A percentile compares a stretch with the other conserved stretches of the same genome.
Evolutionary conservation across 2,888 invertebrate species (phyloP).

Genomic region (Tortrix viridana): DNA sequence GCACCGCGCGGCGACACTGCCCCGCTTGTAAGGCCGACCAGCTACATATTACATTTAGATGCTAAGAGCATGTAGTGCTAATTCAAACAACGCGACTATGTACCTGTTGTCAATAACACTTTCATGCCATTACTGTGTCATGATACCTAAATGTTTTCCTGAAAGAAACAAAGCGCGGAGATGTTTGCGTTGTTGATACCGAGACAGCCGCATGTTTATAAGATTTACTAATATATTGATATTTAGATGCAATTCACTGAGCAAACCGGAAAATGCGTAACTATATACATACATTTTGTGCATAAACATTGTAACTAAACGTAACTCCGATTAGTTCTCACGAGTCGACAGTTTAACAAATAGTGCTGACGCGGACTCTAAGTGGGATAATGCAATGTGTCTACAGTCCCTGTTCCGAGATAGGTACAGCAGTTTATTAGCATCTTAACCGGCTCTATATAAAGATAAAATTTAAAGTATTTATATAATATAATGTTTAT

Average conservation of each 20-base stretch:
- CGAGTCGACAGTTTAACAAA: constrained; percentile 14
- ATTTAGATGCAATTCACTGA: neutral
- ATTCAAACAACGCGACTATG: constrained; percentile 63
- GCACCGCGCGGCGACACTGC: constrained; percentile 51
- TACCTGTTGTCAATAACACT: constrained; percentile 28
- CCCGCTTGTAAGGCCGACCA: constrained; percentile 58
- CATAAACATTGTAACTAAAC: neutral
- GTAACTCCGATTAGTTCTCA: constrained; percentile 17
- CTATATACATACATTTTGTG: neutral
- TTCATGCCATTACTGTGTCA: constrained; percentile 28
- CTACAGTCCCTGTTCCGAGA: constrained; percentile 15
- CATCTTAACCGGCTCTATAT: constrained; percentile 20
- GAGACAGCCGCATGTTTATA: neutral
- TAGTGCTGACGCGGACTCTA: constrained; percentile 30
- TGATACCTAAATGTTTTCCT: constrained; percentile 30
- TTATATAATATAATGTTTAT: constrained; percentile 6
- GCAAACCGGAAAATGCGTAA: neutral
- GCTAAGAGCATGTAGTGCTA: constrained; percentile 57
- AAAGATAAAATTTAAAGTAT: constrained; percentile 15
- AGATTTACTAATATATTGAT: neutral
- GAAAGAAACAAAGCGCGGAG: constrained; percentile 23
- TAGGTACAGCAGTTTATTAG: constrained; percentile 23
- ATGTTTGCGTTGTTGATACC: constrained; percentile 2
- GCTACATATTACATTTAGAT: constrained; percentile 49
- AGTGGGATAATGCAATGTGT: constrained; percentile 30